Conservation (phyloP, 2,113 vertebrate genomes). For the Calypte anna region DNA sequence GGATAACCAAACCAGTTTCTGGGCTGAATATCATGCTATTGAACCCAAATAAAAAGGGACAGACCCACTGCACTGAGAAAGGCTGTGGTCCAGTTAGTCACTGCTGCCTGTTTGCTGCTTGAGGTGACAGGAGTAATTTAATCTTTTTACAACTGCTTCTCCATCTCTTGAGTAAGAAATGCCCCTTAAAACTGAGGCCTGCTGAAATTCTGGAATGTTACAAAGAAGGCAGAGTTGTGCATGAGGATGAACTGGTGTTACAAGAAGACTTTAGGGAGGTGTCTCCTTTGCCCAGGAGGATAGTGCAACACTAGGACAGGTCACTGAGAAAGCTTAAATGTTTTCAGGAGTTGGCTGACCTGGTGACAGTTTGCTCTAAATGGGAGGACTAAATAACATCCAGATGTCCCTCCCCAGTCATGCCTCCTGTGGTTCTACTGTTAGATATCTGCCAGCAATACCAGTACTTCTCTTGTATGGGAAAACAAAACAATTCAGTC, state of each 20-base stretch:
- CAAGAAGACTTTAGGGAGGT: neutral
- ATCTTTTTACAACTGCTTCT: neutral
- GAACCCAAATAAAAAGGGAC: neutral
- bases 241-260: neutral
- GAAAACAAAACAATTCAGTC: slow-evolving; percentile 25
- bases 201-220: neutral
- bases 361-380: neutral
- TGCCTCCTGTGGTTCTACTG: neutral
- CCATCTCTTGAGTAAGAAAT: neutral
- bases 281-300: neutral
- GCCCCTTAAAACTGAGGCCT: neutral
- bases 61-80: neutral
- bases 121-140: neutral
- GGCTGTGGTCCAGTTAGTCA: neutral
- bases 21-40: slow-evolving; percentile 83
- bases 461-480: neutral
- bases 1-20: slow-evolving; percentile 75
- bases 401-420: neutral
- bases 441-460: neutral
- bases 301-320: neutral
- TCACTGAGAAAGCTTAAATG: neutral
- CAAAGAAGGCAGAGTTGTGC: neutral
- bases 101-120: neutral
- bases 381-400: neutral
- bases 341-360: neutral